Base-by-base conservation (phyloP, 2,113 vertebrate genomes). In the Orcinus orca region DNA sequence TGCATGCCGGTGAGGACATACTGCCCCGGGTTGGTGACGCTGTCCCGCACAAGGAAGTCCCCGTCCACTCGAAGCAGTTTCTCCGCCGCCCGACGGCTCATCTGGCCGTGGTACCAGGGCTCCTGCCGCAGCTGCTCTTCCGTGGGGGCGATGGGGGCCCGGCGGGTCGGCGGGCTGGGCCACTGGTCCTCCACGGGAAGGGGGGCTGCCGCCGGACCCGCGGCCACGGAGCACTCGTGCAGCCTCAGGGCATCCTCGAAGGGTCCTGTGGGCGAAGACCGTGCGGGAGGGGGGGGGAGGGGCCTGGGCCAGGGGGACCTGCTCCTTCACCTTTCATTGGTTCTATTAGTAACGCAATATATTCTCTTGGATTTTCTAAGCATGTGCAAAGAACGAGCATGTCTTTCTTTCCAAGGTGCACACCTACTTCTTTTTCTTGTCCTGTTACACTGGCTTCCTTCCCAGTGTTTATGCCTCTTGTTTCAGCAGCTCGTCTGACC, bases 1-100 rank as follows among this genome's bases (percentile, higher is more conserved):
- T 99, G 99, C 99, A 99, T 99, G 79, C 99, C 99, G 0, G 99
- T 99, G 85, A 99, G 99, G 86, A 99, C 99, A 2, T 99, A 99
- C 98, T 99, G 99, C 63, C 99, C 99, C 0, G 99, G 99, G 98
- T 99, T 99, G 94, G 99, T 99, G 17, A 99, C 98, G 91, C 99
- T 99, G 98, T 99, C 99, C 23, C 99, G 98, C 84, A 99, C 99
- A 6, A 99, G 98, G 98, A 99, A 99, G 95, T 99, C 99, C 13
- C 99, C 99, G 0, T 99, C 99, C 0, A 96, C 98, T 67, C 99
- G 99, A 92, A 99, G 98, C 83, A 99, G 98, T 93, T 98, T 99
- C 98, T 99, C 99, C 0, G 99, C 99, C 0, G 99, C 99, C 44
- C 99, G 94, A 1, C 99, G 99, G 98, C 99, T 99, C 99, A 99